Evolutionary conservation across 2,113 vertebrate species (phyloP).

Genomic region (Tachysurus fulvidraco): DNA sequence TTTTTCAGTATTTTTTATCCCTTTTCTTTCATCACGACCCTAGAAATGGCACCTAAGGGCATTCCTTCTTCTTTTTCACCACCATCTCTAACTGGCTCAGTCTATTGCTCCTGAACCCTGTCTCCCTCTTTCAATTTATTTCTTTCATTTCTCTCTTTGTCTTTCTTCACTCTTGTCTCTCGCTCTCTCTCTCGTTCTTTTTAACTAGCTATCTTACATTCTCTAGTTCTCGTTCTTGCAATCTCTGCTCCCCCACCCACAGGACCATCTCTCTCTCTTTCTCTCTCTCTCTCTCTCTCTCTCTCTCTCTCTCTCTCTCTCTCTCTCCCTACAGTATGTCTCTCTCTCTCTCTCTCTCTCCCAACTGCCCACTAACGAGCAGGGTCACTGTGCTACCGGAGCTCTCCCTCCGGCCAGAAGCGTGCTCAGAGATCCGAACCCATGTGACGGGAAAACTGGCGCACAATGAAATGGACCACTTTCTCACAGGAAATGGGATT

Average conservation of each 20-base stretch:
- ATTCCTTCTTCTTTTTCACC: background rate
- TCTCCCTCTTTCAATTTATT: background rate
- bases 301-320: background rate
- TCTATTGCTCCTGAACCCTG: background rate
- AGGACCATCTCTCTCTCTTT: background rate
- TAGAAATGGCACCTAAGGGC: background rate
- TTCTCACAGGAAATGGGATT: slow-evolving; percentile 42
- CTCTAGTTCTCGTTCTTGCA: background rate
- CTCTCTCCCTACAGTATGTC: no score
- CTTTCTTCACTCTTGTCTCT: background rate
- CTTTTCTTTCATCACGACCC: background rate
- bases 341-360: no score
- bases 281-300: background rate
- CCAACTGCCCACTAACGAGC: no score
- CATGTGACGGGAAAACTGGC: slow-evolving; percentile 13
- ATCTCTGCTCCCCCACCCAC: background rate
- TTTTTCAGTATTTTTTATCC: slow-evolving; percentile 1
- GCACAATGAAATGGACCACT: slow-evolving; percentile 20
- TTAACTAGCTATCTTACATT: background rate
- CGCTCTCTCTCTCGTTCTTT: background rate
- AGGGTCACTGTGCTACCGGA: background rate
- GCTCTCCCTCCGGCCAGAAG: slow-evolving; percentile 5
- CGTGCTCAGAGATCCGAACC: background rate
- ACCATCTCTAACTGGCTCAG: background rate
- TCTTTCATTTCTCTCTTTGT: background rate